Evolutionary conservation across 1,140 invertebrate genomes (phyloP).

Genomic region (Drosophila varians): DNA sequence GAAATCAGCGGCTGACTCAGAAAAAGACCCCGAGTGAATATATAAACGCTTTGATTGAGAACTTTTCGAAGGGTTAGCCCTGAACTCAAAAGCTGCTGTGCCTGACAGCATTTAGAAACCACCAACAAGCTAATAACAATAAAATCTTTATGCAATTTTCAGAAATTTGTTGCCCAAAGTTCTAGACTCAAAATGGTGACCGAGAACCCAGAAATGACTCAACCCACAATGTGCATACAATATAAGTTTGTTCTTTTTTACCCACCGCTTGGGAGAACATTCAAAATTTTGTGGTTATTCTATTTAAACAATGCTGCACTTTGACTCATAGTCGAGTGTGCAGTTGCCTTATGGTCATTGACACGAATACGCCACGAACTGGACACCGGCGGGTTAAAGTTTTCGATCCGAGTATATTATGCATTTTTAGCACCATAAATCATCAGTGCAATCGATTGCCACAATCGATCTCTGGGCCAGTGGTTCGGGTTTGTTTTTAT

Average conservation of each 20-base stretch:
- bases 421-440: slow-evolving; percentile 68
- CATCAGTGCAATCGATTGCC: slow-evolving; percentile 69
- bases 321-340: slow-evolving; percentile 54
- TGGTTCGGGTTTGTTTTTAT: slow-evolving; percentile 13
- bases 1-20: slow-evolving; percentile 16
- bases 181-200: slow-evolving; percentile 2
- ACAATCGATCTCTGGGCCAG: slow-evolving; percentile 60
- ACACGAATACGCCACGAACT: slow-evolving; percentile 56
- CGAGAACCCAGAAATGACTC: slow-evolving; percentile 36
- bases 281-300: slow-evolving; percentile 54
- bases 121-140: not conserved
- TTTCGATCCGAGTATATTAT: slow-evolving; percentile 37
- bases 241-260: slow-evolving; percentile 22
- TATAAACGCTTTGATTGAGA: slow-evolving; percentile 20
- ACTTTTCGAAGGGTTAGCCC: slow-evolving; percentile 36
- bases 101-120: not conserved
- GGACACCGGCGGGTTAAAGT: slow-evolving; percentile 50
- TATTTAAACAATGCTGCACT: slow-evolving; percentile 49
- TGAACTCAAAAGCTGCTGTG: slow-evolving; percentile 16
- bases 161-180: not conserved
- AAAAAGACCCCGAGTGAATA: not conserved
- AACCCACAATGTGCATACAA: slow-evolving; percentile 31
- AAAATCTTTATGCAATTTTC: not conserved
- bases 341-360: slow-evolving; percentile 63
- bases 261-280: slow-evolving; percentile 18